A percentile compares a stretch with the other conserved stretches of the same genome.
phyloP scores from a whole-genome alignment of 2,888 invertebrate genomes.

The Alentia gelatinosa region DNA sequence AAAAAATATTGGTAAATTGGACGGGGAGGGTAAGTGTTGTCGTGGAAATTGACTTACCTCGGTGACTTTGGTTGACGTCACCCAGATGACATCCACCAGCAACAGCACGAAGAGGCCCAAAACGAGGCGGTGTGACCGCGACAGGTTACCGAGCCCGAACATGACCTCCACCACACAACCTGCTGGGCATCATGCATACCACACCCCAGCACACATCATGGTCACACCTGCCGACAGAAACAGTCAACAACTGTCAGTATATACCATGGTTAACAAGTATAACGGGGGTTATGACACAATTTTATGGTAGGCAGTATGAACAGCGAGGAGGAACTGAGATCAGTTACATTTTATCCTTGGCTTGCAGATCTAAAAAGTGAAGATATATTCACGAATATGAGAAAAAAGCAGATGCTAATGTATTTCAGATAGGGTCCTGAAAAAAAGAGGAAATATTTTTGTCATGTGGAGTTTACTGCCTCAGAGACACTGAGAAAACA shows the following conservation, averaged over 20 bases:
- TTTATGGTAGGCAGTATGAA: too few species aligned
- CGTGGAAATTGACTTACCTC: constrained; percentile 88
- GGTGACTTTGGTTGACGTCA: constrained; percentile 95
- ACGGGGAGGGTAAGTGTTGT: background rate
- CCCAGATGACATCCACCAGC: constrained; percentile 97
- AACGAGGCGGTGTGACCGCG: constrained; percentile 83
- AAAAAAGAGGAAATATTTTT: too few species aligned
- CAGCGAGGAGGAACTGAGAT: too few species aligned
- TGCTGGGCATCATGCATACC: background rate
- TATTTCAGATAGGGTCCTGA: too few species aligned
- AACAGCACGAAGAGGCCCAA: constrained; percentile 93
- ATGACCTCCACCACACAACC: constrained; percentile 61
- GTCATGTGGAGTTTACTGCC: too few species aligned
- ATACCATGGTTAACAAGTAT: too few species aligned
- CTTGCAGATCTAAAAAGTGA: too few species aligned
- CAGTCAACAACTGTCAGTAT: background rate
- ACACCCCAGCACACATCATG: background rate
- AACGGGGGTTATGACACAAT: too few species aligned
- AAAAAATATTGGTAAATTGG: background rate
- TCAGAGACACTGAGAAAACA: too few species aligned
- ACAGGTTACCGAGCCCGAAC: constrained; percentile 72
- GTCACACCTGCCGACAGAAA: background rate
- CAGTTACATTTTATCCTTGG: too few species aligned
- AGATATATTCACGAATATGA: too few species aligned
- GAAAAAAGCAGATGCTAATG: too few species aligned